Conservation (phyloP, 2,888 invertebrate genomes). For the Drosophila colorata region DNA sequence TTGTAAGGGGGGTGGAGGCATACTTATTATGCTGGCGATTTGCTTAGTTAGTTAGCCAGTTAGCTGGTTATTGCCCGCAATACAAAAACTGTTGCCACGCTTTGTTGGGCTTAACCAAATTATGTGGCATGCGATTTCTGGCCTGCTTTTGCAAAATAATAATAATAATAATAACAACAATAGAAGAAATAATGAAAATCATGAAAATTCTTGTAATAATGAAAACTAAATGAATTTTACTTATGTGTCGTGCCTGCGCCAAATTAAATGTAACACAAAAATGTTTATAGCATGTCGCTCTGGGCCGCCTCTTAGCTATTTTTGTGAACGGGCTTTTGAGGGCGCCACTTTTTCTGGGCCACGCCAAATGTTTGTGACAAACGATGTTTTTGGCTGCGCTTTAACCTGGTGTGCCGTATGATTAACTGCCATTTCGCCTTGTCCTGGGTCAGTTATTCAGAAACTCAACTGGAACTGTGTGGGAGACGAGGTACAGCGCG, state of each 20-base stretch:
- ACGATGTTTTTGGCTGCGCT: conserved; percentile 58
- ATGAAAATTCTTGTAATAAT: conserved; percentile 58
- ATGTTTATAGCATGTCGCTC: conserved; percentile 70
- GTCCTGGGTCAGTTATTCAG: conserved; percentile 47
- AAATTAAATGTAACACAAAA: conserved; percentile 73
- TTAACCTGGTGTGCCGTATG: conserved; percentile 50
- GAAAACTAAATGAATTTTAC: conserved; percentile 78
- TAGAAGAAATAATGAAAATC: conserved; percentile 2
- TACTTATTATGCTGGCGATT: conserved; percentile 31
- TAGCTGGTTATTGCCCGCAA: conserved; percentile 32
- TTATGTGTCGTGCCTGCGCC: conserved; percentile 75
- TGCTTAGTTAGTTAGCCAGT: conserved; percentile 26
- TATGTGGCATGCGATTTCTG: conserved; percentile 68
- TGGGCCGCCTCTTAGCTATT: conserved; percentile 38
- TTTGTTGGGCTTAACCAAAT: conserved; percentile 60
- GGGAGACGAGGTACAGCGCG: background rate
- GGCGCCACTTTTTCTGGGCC: conserved; percentile 66
- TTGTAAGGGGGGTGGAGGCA: background rate
- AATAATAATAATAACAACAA: conserved; percentile 36
- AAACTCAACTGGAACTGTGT: conserved; percentile 14
- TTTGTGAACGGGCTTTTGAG: conserved; percentile 51
- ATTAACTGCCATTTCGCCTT: conserved; percentile 57
- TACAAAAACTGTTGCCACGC: conserved; percentile 33
- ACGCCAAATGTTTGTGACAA: conserved; percentile 67
- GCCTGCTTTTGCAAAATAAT: conserved; percentile 60